Evolutionary conservation across 2,797 vertebrate species (phyloP), one percentile per base, ranked within the genome.

Genomic region (Acanthopagrus latus): DNA sequence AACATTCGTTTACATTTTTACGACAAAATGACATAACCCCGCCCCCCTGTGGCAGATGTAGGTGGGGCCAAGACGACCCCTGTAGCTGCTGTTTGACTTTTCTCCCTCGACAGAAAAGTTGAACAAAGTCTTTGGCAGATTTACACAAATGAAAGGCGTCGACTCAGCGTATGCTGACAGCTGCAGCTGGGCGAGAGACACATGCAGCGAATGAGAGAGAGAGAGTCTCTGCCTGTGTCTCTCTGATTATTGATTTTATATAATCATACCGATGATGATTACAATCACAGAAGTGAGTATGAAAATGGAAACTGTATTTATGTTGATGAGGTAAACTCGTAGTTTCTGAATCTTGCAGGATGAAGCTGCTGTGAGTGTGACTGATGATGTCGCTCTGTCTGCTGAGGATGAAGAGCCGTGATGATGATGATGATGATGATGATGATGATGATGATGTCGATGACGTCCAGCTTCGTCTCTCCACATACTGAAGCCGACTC

Each of bases 1-100:
- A 84, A 94, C 92, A 93, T 94, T 95, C 88, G 1, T 67, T 85
- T 84, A 73, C 72, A 83, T 74, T 86, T 85, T 83, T 83, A 89
- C 64, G 71, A 91, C 86, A 91, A 90, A 92, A 89, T 58, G 47
- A 85, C 68, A 10, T 38, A 46, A n/a, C 66, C 73, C 57, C 27
- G 12, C 71, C 74, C 80, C 80, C 41, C 7, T 29, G 12, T 33
- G 20, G 10, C 51, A 2, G 5, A 38, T 43, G 38, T 56, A 4
- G 81, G 75, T 29, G 51, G 55, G 47, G 67, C 41, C 23, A 51
- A 7, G 3, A 5, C 5, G 29, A 16, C 12, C 10, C 60, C 41
- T 29, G 23, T 7, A 58, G 55, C 71, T 70, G 71, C 70, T 69
- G 51, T 3, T 17, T 50, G 58, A 58, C 38, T n/a, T 23, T 18